phyloP scores from a whole-genome alignment of 2,888 invertebrate genomes.

The Portevinia maculata region DNA sequence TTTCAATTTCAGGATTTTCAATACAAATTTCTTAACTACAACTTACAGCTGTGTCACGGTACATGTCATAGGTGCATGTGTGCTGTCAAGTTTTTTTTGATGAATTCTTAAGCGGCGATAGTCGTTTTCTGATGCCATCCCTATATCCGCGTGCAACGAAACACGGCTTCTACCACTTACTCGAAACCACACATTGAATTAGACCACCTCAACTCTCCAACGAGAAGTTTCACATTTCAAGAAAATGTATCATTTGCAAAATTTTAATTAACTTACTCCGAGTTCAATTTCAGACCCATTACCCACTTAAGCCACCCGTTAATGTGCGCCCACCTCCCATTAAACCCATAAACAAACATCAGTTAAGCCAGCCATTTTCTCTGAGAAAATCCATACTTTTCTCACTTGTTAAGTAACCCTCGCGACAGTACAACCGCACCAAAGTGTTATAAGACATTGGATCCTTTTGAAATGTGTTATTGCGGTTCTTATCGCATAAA shows the following conservation, averaged over 20 bases:
- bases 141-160: too few species aligned
- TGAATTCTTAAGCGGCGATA: too few species aligned
- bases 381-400: constrained; percentile 28
- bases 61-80: too few species aligned
- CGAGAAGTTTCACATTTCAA: constrained; percentile 20
- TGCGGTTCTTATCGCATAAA: constrained; percentile 61
- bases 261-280: constrained; percentile 54
- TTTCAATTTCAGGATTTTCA: too few species aligned
- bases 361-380: constrained; percentile 36
- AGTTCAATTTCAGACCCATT: constrained; percentile 49
- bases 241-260: constrained; percentile 49
- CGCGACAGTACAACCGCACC: constrained; percentile 28
- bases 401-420: constrained; percentile 19
- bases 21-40: too few species aligned
- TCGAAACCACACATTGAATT: too few species aligned
- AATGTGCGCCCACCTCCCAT: background rate
- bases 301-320: constrained; percentile 5
- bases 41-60: too few species aligned
- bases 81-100: too few species aligned
- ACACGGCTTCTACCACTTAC: too few species aligned
- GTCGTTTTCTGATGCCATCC: too few species aligned
- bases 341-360: constrained; percentile 44
- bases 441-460: constrained; percentile 57
- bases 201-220: constrained; percentile 2
- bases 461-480: constrained; percentile 62